Percentiles rank a stretch among this genome's conserved stretches.
These are phyloP conservation scores for Nematostella vectensis DNA, from an alignment of 92 coral and sea anemone species.

Conservation along the genomic window DNA sequence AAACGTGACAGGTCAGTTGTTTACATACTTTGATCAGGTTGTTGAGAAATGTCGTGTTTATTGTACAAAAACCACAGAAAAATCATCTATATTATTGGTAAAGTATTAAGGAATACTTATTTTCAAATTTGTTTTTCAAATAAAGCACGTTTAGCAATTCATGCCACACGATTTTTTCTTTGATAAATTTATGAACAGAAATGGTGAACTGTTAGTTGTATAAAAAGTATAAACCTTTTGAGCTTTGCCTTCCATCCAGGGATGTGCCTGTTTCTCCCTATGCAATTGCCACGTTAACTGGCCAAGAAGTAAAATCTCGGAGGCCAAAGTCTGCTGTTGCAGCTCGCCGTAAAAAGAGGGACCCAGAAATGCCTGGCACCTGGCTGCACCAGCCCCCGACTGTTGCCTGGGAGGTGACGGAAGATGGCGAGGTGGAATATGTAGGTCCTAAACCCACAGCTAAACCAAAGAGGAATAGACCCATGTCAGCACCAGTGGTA, in stretches of 20 bases:
- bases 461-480: conserved; percentile 34
- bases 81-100: too few relatives aligned
- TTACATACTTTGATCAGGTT: background rate
- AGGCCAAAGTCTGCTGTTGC: conserved; percentile 64
- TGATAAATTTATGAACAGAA: too few relatives aligned
- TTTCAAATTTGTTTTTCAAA: too few relatives aligned
- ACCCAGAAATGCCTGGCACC: conserved; percentile 13
- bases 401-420: conserved; percentile 40
- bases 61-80: too few relatives aligned
- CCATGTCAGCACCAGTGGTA: conserved; percentile 59
- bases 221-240: too few relatives aligned
- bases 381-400: conserved; percentile 14
- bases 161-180: too few relatives aligned
- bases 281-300: conserved; percentile 37
- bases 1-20: conserved; percentile 42
- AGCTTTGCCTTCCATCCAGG: conserved; percentile 23
- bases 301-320: conserved; percentile 19
- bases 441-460: conserved; percentile 2
- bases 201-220: too few relatives aligned
- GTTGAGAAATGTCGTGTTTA: too few relatives aligned
- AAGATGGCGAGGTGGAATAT: background rate
- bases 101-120: too few relatives aligned
- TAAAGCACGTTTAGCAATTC: too few relatives aligned
- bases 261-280: conserved; percentile 68
- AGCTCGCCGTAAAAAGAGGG: conserved; percentile 18